Evolutionary conservation across 2,113 vertebrate species (phyloP).

Genomic region (Meleagris gallopavo): DNA sequence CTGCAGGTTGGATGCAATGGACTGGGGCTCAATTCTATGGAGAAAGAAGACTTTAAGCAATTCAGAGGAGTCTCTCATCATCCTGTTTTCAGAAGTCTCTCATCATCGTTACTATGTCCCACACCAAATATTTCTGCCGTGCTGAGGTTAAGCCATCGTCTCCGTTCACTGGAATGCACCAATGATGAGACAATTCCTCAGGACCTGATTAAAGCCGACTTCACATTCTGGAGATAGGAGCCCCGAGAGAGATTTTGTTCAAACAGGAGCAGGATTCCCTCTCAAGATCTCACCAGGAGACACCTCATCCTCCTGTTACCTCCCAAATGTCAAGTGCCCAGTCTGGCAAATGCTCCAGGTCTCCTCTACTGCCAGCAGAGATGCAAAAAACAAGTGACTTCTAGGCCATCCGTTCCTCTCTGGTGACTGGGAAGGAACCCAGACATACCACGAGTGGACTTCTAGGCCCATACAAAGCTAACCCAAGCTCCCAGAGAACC

Average conservation of each 20-base stretch:
- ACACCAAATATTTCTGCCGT: not conserved
- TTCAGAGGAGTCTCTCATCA: not conserved
- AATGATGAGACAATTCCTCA: not conserved
- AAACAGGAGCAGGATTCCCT: not conserved
- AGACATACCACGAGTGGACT: not conserved
- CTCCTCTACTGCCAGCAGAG: not conserved
- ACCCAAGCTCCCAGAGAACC: not conserved
- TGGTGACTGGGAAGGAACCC: rapidly evolving
- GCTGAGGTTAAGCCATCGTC: not conserved
- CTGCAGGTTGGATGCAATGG: constrained; percentile 58
- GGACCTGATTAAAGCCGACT: not conserved
- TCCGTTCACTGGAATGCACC: not conserved
- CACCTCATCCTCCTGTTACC: not conserved
- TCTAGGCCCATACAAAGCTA: not conserved
- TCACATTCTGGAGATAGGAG: not conserved
- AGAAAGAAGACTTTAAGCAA: not conserved
- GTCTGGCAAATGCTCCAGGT: not conserved
- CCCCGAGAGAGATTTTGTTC: not conserved
- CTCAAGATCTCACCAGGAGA: not conserved
- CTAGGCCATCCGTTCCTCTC: not conserved
- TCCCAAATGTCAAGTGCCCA: not conserved
- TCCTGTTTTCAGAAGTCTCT: not conserved
- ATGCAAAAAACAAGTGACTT: not conserved
- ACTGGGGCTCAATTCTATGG: not conserved
- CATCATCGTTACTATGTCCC: not conserved